These are phyloP conservation scores for Lypha dubia DNA, from an alignment of 2,888 invertebrate species.

Conservation along the genomic window DNA sequence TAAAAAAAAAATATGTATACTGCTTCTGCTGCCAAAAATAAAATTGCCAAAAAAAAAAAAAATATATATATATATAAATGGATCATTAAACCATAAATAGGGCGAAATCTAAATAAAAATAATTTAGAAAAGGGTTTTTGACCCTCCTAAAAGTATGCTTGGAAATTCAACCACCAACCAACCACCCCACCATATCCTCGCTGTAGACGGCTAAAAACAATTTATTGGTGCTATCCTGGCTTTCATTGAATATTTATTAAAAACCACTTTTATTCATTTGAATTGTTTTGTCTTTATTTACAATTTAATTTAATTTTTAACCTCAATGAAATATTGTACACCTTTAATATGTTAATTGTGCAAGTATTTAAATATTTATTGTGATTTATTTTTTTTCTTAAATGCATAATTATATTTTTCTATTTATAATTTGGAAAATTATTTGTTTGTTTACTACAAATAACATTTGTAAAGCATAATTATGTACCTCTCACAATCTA, in stretches of 20 bases:
- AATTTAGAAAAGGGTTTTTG: slow-evolving; percentile 1
- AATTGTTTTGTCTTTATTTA: slow-evolving; percentile 4
- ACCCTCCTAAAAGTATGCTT: slow-evolving; percentile 31
- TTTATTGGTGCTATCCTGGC: slow-evolving; percentile 11
- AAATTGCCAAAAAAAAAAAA: slow-evolving; percentile 35
- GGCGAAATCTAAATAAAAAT: slow-evolving; percentile 41
- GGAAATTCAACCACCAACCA: slow-evolving; percentile 5
- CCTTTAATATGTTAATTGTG: slow-evolving; percentile 3
- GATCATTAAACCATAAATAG: slow-evolving; percentile 48
- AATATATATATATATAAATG: slow-evolving; percentile 31
- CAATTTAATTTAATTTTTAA: background rate
- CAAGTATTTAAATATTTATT: slow-evolving; percentile 25
- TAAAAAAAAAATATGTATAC: no score
- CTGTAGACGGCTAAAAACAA: slow-evolving; percentile 11
- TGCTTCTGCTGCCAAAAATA: slow-evolving; percentile 27
- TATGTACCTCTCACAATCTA: slow-evolving; percentile 64
- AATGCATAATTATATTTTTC: background rate
- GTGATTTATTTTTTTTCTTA: slow-evolving; percentile 16
- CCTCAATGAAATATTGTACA: slow-evolving; percentile 8
- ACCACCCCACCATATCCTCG: background rate
- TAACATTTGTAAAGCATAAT: slow-evolving; percentile 65
- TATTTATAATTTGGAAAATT: slow-evolving; percentile 11
- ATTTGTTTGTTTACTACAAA: slow-evolving; percentile 36
- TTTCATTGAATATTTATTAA: slow-evolving; percentile 20
- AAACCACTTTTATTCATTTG: slow-evolving; percentile 19